Conservation (phyloP, 2,113 vertebrate species). For the Plestiodon gilberti region DNA sequence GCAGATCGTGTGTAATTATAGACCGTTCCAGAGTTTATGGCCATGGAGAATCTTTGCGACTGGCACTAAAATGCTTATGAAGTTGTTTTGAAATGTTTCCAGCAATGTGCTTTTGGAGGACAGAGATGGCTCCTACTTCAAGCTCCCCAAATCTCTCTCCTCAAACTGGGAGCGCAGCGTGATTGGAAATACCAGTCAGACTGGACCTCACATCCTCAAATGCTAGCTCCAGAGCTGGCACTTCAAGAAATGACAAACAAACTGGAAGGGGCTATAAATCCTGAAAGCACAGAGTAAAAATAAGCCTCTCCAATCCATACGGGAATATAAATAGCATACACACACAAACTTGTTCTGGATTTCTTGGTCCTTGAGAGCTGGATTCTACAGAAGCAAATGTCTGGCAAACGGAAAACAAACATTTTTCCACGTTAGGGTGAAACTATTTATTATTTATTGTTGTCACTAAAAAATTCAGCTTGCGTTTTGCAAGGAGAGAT, state of each 20-base stretch:
- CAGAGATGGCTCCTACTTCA: not conserved
- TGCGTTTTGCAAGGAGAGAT: not conserved
- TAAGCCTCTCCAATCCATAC: not conserved
- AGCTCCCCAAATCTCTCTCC: not conserved
- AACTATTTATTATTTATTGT: constrained; percentile 18
- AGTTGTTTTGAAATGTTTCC: constrained; percentile 55
- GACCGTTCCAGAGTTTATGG: constrained; percentile 50
- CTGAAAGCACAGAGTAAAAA: not conserved
- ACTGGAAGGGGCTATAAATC: not conserved
- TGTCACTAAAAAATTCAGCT: not conserved
- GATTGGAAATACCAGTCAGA: not conserved
- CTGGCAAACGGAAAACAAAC: not conserved
- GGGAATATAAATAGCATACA: not conserved
- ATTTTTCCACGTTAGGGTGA: not conserved
- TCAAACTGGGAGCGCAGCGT: too few relatives aligned
- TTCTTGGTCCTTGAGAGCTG: not conserved
- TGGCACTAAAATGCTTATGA: constrained; percentile 55
- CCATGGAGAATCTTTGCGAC: constrained; percentile 24
- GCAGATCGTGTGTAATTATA: constrained; percentile 59
- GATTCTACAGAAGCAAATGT: not conserved
- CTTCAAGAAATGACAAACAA: not conserved
- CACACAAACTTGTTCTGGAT: too few relatives aligned
- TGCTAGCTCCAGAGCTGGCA: not conserved
- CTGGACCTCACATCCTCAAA: not conserved
- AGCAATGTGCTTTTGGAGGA: constrained; percentile 21